Evolutionary conservation across 1,140 invertebrate genomes (phyloP).

Genomic region (Lordiphosa stackelbergi): DNA sequence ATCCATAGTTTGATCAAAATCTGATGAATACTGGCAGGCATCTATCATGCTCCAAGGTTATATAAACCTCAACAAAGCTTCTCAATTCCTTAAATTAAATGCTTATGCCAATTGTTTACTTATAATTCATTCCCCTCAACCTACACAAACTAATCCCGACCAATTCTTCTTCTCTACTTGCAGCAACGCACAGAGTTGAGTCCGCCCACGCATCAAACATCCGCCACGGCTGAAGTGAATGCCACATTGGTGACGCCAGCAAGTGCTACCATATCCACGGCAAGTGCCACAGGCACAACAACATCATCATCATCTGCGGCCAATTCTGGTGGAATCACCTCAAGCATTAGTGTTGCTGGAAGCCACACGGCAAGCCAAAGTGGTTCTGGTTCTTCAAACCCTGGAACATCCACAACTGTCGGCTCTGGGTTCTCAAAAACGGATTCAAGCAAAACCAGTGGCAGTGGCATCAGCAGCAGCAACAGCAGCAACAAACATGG

Average conservation of each 20-base stretch:
- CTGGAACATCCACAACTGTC: conserved; percentile 4
- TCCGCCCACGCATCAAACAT: conserved; percentile 70
- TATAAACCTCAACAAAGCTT: too few species aligned
- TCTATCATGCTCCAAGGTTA: too few species aligned
- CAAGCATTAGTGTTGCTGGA: conserved; percentile 24
- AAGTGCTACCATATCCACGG: conserved; percentile 49
- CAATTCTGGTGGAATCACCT: conserved; percentile 25
- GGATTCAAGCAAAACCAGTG: conserved; percentile 40
- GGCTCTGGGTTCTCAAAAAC: conserved; percentile 34
- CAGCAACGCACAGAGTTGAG: conserved; percentile 75
- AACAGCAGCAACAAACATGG: conserved; percentile 34
- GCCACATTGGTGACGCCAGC: conserved; percentile 38
- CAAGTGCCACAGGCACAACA: conserved; percentile 38
- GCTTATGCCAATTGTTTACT: too few species aligned
- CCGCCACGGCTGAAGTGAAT: conserved; percentile 64
- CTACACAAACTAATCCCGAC: neutral
- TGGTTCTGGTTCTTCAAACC: neutral
- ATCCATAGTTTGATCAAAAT: too few species aligned
- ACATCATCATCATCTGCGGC: conserved; percentile 27
- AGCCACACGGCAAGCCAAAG: conserved; percentile 10
- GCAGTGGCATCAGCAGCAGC: conserved; percentile 22
- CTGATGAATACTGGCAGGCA: too few species aligned
- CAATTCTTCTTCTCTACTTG: conserved; percentile 19
- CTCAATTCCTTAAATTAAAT: too few species aligned
- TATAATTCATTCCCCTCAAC: too few species aligned